A percentile compares a stretch with the other conserved stretches of the same genome.
phyloP scores from a whole-genome alignment of 2,113 vertebrate species.

The cat (Felis catus) region F.catus_Fca126_mat1.0 CM031415.1:199466001-199466500 shows the following conservation, averaged over 20 bases:
- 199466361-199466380: background rate
- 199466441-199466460: background rate
- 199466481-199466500: background rate
- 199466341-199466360: background rate
- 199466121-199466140: background rate
- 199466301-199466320: accelerated
- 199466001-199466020: accelerated
- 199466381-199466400: background rate
- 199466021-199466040: background rate
- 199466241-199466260: background rate
- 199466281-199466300: background rate
- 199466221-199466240: too few relatives aligned
- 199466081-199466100: too few relatives aligned
- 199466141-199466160: background rate
- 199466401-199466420: background rate
- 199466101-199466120: background rate
- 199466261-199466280: background rate
- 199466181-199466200: background rate
- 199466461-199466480: background rate
- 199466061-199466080: accelerated
- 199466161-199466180: background rate
- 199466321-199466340: background rate
- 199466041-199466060: background rate
- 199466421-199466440: background rate
- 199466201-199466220: accelerated